Base-by-base conservation (phyloP, 2,888 invertebrate species). In the Schrankia costaestrigalis region DNA sequence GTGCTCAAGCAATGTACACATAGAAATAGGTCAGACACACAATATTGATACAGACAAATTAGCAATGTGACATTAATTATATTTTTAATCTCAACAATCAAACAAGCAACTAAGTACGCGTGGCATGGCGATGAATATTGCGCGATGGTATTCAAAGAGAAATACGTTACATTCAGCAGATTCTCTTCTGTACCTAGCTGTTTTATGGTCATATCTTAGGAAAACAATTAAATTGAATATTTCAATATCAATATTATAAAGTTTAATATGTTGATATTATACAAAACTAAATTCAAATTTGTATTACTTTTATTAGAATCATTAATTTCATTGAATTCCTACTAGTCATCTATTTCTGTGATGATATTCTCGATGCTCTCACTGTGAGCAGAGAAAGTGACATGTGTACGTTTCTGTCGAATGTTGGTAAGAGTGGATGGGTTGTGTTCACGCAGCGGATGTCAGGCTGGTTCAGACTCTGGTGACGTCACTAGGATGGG, bases 401-500 rank as follows among this genome's bases (percentile, higher is more conserved):
- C 71, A 38, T 59, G 67, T 23, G 56, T 33, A 17, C 55, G 61
- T 36, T 34, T 34, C 8, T 33, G 36, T 19, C 46, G 43, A 19
- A 24, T 12, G 35, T n/a, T n/a, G n/a, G n/a, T n/a, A n/a, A 26
- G 32, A 31, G 29, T 4, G 35, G 27, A 14, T 13, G 53, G 41
- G 52, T 50, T 49, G 58, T 35, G 46, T 3, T 49, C 46, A 15
- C 38, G 46, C 21, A 46, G 56, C 17, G 51, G 45, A 1, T 43
- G 72, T 83, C 79, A 83, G 36, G 73, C 76, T n/a, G 70, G 76
- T 41, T 75, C 84, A 9, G 71, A 65, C 31, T 80, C 85, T 9
- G 82, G 67, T 28, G 81, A 75, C 55, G 81, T 86, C 64, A 87
- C 85, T 37, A 87, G 66, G 51, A 86, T 86, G 8, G 85, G 86